Evolutionary conservation across 2,888 invertebrate species (phyloP), one percentile per base, ranked within the genome.

Genomic region (Acronicta alni): DNA sequence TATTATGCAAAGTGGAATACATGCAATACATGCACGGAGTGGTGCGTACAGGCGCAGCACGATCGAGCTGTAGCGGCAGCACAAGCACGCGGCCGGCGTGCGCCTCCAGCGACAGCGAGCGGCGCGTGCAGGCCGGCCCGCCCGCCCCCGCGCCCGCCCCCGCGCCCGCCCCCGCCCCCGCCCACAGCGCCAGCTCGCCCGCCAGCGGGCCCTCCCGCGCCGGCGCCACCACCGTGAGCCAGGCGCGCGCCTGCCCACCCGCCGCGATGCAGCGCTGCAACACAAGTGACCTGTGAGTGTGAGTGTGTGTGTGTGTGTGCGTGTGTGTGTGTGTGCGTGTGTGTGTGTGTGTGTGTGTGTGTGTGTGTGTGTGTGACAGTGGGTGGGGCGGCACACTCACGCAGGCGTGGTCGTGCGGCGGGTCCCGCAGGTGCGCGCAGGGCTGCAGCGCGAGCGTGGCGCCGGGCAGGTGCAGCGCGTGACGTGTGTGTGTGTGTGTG

Each of bases 221-320:
- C 58, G 82, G 82, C 77, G 85, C 86, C 75, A 81, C 83, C 79
- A 83, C 75, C 53, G 81, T 79, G 57, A 85, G 79, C 77, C 9
- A 1, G 46, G 52, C 54, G 39, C 76, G 75, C 23, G 67, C 57
- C 32, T 5, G 18, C 64, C 80, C 70, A 79, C 87, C 38, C 76
- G 75, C 80, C 54, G 43, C 38, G 26, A 38, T 42, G 14, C 35
- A 58, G 67, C 72, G 57, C 38, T 44, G 20, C 26, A 8, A 26
- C 35, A 32, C 56, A 10, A 39, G 17, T 17, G 8, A 39, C 16
- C 16, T 3, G 0, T 23, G n/a, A n/a, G n/a, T n/a, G n/a, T n/a
- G n/a, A n/a, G n/a, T n/a, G n/a, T n/a, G n/a, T n/a, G n/a, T n/a
- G n/a, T n/a, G n/a, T n/a, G n/a, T n/a, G n/a, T n/a, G n/a, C n/a